Evolutionary conservation across 2,113 vertebrate species (phyloP).

Genomic region (Solea solea): DNA sequence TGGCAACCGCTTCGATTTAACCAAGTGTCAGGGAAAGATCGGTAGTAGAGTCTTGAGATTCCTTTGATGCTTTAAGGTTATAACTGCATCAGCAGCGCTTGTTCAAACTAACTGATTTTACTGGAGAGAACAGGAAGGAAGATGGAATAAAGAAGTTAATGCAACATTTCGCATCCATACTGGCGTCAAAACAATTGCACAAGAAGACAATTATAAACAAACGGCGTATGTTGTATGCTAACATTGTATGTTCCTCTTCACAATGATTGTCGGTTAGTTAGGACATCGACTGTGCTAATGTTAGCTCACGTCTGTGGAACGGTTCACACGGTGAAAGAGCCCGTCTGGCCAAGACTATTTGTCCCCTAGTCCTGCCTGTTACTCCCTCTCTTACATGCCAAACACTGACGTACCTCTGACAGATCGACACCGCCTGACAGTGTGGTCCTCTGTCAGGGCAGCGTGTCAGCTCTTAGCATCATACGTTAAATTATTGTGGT

Average conservation of each 20-base stretch:
- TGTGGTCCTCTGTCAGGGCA: neutral
- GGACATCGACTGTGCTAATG: slow-evolving; percentile 13
- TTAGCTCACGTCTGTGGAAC: slow-evolving; percentile 5
- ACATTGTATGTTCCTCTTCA: slow-evolving; percentile 6
- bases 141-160: neutral
- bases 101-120: neutral
- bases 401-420: neutral
- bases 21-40: neutral
- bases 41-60: neutral
- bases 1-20: neutral
- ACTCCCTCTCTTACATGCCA: neutral
- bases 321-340: neutral
- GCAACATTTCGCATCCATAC: neutral
- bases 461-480: neutral
- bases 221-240: neutral
- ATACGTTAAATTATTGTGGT: neutral
- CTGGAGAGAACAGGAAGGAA: neutral
- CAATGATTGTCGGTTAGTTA: slow-evolving; percentile 4
- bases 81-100: too few species aligned
- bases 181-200: neutral
- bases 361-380: neutral
- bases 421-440: slow-evolving; percentile 1
- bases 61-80: neutral
- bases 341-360: neutral
- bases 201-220: neutral